Evolutionary conservation across 1,140 invertebrate genomes (phyloP), one percentile per base, ranked within the genome.

Genomic region (Drosophila tani): DNA sequence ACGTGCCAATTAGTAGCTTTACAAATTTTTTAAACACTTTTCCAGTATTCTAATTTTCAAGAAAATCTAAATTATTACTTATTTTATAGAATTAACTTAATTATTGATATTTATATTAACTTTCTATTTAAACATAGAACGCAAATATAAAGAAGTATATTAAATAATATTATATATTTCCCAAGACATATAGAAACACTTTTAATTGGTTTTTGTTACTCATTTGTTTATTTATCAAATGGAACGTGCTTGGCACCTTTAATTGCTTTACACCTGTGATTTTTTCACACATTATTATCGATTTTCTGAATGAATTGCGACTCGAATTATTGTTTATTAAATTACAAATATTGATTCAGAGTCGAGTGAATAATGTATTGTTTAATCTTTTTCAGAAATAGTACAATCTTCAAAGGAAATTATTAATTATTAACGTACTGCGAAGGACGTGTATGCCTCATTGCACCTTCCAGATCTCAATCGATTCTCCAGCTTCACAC

Each of bases 401-500:
- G 3, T n/a, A 12, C n/a, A 57, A 58, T 45, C 56, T 45, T 43
- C 21, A 57, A 57, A 57, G 32, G 2, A 55, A 55, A 56, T 24
- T 56, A n/a, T 40, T 0, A 5, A 56, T 57, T 57, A 57, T 43
- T 57, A 62, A 12, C 9, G 5, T 19, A 15, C 9, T 38, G 27
- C 17, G 38, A 45, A 43, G 38, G 29, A 43, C 14, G 19, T 24
- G 9, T 12, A 60, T 47, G 32, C 29, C 21, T 12, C n/a, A 41
- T 21, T 53, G 21, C 21, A 51, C 11, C 46, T 45, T 19, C 43
- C 19, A 60, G 29, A 43, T 74, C 50, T 27, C 38, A 74, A 74
- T 74, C 46, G 38, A 68, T 70, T 56, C 55, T 68, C 21, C 64
- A 46, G 21, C n/a, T 19, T 56, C 17, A 55, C 14, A 19, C 41